Conservation (phyloP, 2,888 invertebrate genomes). For the Cenopis cana region DNA sequence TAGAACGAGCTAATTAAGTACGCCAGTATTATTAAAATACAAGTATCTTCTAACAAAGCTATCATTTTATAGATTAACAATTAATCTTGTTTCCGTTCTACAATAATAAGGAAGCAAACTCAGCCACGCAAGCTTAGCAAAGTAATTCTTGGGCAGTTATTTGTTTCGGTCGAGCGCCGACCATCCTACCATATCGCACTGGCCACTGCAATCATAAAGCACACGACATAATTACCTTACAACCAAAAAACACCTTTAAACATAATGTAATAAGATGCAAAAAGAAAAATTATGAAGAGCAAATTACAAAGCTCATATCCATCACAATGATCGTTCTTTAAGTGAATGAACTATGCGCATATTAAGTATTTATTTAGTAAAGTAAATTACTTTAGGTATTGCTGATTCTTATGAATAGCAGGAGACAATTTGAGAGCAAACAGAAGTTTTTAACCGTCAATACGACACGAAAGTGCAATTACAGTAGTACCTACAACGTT, state of each 20-base stretch:
- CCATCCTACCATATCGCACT: constrained; percentile 81
- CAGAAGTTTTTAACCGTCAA: constrained; percentile 32
- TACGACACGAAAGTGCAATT: constrained; percentile 47
- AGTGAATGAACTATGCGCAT: constrained; percentile 78
- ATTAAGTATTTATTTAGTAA: constrained; percentile 61
- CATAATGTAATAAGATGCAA: constrained; percentile 48
- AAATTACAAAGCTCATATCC: constrained; percentile 52
- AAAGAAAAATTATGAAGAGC: constrained; percentile 41
- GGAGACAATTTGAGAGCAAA: constrained; percentile 22
- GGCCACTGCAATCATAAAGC: constrained; percentile 58
- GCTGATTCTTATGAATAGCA: constrained; percentile 42
- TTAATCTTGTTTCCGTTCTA: constrained; percentile 61
- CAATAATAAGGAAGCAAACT: constrained; percentile 69
- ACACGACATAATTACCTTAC: constrained; percentile 54
- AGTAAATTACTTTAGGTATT: constrained; percentile 61
- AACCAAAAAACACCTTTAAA: constrained; percentile 53
- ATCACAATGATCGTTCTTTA: constrained; percentile 68
- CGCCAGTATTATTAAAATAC: constrained; percentile 20
- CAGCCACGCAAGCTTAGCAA: constrained; percentile 51
- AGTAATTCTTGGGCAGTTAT: constrained; percentile 64
- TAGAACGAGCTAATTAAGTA: constrained; percentile 4
- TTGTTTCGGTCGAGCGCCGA: constrained; percentile 68
- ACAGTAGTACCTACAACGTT: constrained; percentile 43
- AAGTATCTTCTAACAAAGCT: constrained; percentile 13
- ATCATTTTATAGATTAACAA: constrained; percentile 44